Evolutionary conservation across 2,888 invertebrate genomes (phyloP).

Genomic region (Pristionchus japonicus): DNA sequence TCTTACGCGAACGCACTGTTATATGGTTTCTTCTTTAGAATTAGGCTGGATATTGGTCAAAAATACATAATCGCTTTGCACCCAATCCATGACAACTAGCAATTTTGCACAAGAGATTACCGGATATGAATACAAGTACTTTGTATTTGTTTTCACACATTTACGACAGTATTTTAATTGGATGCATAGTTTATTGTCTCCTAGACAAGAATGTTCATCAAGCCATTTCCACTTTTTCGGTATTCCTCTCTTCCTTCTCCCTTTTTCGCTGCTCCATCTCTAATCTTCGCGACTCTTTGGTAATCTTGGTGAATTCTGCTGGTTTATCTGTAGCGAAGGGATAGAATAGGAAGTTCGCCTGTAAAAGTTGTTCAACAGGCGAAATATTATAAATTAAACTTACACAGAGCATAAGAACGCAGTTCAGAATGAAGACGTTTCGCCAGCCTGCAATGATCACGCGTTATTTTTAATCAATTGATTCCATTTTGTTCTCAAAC

Average conservation of each 20-base stretch:
- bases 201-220: neutral
- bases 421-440: slow-evolving; percentile 32
- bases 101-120: neutral
- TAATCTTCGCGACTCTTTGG: neutral
- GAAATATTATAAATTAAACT: neutral
- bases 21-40: no score
- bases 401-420: slow-evolving; percentile 4
- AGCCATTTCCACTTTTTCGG: neutral
- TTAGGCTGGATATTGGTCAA: no score
- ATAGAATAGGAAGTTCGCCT: slow-evolving; percentile 43
- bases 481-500: neutral
- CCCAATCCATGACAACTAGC: neutral
- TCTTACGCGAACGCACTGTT: no score
- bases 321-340: slow-evolving; percentile 7
- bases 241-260: neutral
- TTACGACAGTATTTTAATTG: neutral
- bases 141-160: neutral
- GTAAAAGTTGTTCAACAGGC: no score
- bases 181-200: neutral
- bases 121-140: neutral
- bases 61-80: no score
- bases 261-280: neutral
- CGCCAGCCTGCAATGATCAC: neutral
- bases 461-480: neutral
- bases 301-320: slow-evolving; percentile 19